These are phyloP conservation scores for Notolabrus celidotus DNA, from an alignment of 2,797 vertebrate species.

Conservation along the genomic window DNA sequence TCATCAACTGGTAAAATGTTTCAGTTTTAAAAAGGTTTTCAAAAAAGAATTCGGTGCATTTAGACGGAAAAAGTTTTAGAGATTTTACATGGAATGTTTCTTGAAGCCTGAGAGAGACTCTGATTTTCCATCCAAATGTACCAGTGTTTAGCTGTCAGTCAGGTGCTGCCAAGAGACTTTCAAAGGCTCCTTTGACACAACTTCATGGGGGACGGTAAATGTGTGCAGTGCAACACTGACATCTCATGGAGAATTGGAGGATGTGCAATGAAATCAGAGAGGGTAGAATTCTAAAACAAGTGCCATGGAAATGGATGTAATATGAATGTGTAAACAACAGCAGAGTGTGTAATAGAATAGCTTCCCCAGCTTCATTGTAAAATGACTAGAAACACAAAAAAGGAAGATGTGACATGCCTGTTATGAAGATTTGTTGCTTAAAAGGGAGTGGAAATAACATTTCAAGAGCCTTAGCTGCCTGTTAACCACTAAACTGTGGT, in stretches of 20 bases:
- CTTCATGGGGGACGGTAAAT: background rate
- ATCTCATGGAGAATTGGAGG: slow-evolving; percentile 69
- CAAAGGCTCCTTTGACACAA: slow-evolving; percentile 53
- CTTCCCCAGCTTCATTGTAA: no score
- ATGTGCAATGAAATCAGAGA: slow-evolving; percentile 25
- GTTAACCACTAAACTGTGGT: no score
- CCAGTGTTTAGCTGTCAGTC: slow-evolving; percentile 60
- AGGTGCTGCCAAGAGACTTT: slow-evolving; percentile 65
- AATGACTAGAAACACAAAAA: no score
- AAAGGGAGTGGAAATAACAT: no score
- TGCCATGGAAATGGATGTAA: no score
- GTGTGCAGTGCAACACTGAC: slow-evolving; percentile 70
- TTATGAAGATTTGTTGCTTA: background rate
- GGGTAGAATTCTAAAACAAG: background rate
- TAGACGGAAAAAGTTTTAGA: slow-evolving; percentile 71
- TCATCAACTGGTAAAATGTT: slow-evolving; percentile 61
- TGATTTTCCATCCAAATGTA: slow-evolving; percentile 69
- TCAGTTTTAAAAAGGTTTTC: slow-evolving; percentile 55
- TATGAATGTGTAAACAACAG: no score
- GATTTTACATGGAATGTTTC: slow-evolving; percentile 72
- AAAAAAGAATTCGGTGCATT: slow-evolving; percentile 48
- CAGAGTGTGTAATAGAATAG: no score
- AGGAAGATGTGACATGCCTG: no score
- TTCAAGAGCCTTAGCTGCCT: no score
- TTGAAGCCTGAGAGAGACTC: slow-evolving; percentile 54